Base-by-base conservation (phyloP, 2,113 vertebrate species). In the Lutjanus erythropterus region DNA sequence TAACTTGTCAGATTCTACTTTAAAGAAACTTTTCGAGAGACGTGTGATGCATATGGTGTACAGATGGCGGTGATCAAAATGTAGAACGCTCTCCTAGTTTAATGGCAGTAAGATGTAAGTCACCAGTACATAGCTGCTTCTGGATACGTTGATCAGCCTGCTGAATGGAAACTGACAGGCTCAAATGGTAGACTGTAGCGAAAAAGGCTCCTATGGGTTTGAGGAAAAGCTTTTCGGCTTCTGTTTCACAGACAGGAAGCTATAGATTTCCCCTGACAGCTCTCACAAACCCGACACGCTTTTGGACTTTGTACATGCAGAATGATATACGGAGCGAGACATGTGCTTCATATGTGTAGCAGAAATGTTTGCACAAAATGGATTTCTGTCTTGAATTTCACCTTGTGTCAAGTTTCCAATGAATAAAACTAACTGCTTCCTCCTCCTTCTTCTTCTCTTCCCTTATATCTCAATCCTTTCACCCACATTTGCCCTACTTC, bases 211-310 rank as follows among this genome's bases (percentile, higher is more conserved):
- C 12, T 23, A 53, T n/a, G 31, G 42, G 15, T 67, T 66, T 31
- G 42, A 67, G 46, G 12, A 46, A 47, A 78, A 49, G 75, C 29
- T 42, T 44, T 69, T 3, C 5, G 52, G n/a, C n/a, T n/a, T 68
- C 15, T 37, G 12, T 71, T 80, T n/a, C 35, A 65, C 55, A 37
- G 56, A 79, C 53, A 61, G 66, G 53, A 53, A 69, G 52, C 25
- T 47, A 12, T 42, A 84, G 42, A 73, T 82, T 74, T 71, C 44
- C 56, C 31, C 14, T 2, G 44, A 71, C 75, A 55, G 74, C 33
- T 66, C 46, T 31, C 39, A 49, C 68, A 67, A 31, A 39, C 25
- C 50, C 42, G 65, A 61, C 76, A 78, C 7, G 19, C 75, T 75
- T 73, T 18, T 71, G 35, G 67, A 69, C 69, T 73, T 19, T 55